Percentiles rank a stretch among this genome's conserved stretches.
These are phyloP conservation scores for Mycteria americana DNA, from an alignment of 2,797 vertebrate species.

Conservation along the genomic window DNA sequence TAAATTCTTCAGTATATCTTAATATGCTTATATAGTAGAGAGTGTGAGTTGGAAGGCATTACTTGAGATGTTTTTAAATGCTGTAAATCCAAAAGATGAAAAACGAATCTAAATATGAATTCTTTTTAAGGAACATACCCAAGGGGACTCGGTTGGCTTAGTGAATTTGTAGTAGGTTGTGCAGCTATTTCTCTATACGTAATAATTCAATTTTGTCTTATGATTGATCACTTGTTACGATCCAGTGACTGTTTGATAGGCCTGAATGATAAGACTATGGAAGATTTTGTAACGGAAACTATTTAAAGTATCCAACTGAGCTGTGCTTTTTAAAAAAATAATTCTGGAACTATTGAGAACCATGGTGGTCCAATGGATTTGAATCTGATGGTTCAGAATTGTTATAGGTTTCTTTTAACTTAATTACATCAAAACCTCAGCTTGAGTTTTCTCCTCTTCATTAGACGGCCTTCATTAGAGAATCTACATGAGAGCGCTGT, in stretches of 20 bases:
- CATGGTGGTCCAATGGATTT: not conserved
- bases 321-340: not conserved
- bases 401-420: not conserved
- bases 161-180: not conserved
- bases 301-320: not conserved
- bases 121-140: not conserved
- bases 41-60: not conserved
- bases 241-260: not conserved
- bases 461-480: not conserved
- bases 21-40: not conserved
- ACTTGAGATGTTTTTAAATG: not conserved
- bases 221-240: not conserved
- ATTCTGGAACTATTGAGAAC: not conserved
- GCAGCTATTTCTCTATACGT: not conserved
- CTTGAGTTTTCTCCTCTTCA: not conserved
- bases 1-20: not conserved
- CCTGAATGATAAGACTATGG: not conserved
- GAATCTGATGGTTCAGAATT: not conserved
- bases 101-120: not conserved
- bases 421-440: not conserved
- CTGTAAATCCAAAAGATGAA: not conserved
- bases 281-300: not conserved
- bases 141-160: not conserved
- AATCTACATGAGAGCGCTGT: not conserved
- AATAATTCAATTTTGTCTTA: not conserved